These are phyloP conservation scores for Microhierax caerulescens DNA, from an alignment of 2,797 vertebrate genomes.

Conservation along the genomic window DNA sequence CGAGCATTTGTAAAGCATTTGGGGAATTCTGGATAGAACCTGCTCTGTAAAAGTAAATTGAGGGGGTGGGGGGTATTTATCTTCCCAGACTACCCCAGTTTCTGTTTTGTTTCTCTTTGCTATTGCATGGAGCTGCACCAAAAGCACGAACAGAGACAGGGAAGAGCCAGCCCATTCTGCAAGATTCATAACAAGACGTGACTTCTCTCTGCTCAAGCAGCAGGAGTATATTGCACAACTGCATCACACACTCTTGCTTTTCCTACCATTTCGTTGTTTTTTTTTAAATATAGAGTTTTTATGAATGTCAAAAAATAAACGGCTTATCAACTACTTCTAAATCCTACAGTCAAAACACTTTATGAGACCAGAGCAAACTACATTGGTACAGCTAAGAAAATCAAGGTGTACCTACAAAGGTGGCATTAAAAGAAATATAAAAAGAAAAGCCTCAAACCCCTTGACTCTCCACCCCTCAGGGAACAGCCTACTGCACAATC, in stretches of 20 bases:
- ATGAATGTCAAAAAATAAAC: neutral
- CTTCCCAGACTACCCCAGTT: neutral
- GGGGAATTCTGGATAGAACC: neutral
- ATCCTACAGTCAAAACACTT: neutral
- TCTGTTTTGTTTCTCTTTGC: neutral
- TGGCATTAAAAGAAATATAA: neutral
- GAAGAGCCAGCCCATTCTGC: neutral
- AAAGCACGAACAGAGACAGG: neutral
- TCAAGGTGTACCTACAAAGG: neutral
- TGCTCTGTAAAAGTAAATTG: neutral
- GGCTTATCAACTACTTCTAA: neutral
- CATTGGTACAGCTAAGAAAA: neutral
- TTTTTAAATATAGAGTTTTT: neutral
- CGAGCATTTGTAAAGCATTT: neutral
- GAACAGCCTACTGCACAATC: neutral
- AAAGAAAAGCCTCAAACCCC: neutral
- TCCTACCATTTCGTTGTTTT: neutral
- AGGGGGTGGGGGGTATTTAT: neutral
- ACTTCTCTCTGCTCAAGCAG: neutral
- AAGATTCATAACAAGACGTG: neutral
- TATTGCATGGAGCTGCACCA: neutral
- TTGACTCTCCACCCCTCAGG: neutral
- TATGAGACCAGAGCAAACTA: neutral
- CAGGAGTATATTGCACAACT: neutral
- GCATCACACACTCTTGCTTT: neutral